A percentile compares a stretch with the other conserved stretches of the same genome.
Conservation (phyloP, 2,888 invertebrate species). For the Hedya salicella region DNA sequence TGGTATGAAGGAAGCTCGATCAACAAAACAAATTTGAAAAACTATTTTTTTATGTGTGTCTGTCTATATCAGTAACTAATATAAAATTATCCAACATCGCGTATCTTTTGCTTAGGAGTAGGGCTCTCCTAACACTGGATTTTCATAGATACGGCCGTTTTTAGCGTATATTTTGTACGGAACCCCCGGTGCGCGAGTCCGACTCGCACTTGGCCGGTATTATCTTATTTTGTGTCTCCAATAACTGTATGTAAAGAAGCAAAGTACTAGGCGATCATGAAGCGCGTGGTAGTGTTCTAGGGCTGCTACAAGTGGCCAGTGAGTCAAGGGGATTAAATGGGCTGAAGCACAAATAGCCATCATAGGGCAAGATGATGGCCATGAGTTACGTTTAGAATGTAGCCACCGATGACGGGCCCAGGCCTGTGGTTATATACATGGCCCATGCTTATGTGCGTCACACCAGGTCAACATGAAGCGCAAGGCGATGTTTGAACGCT, state of each 20-base stretch:
- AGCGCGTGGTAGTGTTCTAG: not conserved
- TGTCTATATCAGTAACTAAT: no score
- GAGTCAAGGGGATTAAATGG: constrained; percentile 61
- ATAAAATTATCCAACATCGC: no score
- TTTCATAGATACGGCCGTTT: no score
- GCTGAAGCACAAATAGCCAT: constrained; percentile 62
- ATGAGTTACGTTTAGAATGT: constrained; percentile 98
- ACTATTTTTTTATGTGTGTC: no score
- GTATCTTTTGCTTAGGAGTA: no score
- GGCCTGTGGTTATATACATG: constrained; percentile 77
- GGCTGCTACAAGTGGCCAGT: constrained; percentile 47
- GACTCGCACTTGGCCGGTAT: no score
- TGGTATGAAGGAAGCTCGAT: no score
- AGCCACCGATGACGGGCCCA: constrained; percentile 93
- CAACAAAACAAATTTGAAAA: no score
- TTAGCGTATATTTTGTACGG: no score
- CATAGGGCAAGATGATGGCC: constrained; percentile 87
- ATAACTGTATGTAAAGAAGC: not conserved
- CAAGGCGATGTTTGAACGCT: not conserved
- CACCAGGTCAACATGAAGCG: not conserved
- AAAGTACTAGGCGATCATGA: not conserved
- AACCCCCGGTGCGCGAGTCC: no score
- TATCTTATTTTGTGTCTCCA: no score
- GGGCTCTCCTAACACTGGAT: no score
- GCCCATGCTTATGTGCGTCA: constrained; percentile 58